Evolutionary conservation across 1,140 invertebrate genomes (phyloP).

Genomic region (Gonatopus flavifemur): DNA sequence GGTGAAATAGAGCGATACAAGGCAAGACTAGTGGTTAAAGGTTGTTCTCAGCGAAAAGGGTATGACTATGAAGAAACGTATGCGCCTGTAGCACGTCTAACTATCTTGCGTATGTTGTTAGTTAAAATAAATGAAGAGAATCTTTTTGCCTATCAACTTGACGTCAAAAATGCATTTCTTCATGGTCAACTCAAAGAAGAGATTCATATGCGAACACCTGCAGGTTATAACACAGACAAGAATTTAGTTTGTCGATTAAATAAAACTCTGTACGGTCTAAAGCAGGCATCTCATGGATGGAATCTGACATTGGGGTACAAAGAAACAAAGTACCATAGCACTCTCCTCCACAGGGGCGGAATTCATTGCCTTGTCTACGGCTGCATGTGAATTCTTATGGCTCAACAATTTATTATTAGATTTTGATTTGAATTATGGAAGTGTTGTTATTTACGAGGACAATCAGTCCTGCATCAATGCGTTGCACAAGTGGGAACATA

Average conservation of each 20-base stretch:
- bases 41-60: conserved; percentile 21
- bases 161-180: conserved; percentile 40
- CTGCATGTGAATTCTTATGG: too few relatives aligned
- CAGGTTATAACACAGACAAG: too few relatives aligned
- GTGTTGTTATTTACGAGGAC: background rate
- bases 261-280: too few relatives aligned
- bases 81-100: conserved; percentile 25
- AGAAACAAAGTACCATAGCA: too few relatives aligned
- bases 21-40: conserved; percentile 25
- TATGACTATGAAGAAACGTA: conserved; percentile 3
- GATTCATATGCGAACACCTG: conserved; percentile 47
- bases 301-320: too few relatives aligned
- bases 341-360: too few relatives aligned
- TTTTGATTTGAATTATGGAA: too few relatives aligned
- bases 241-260: too few relatives aligned
- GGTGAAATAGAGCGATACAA: conserved; percentile 25
- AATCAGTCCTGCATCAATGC: background rate
- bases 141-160: conserved; percentile 33
- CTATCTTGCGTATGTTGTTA: conserved; percentile 25
- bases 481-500: conserved; percentile 15
- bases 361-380: too few relatives aligned
- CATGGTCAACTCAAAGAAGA: conserved; percentile 37
- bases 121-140: conserved; percentile 17
- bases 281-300: too few relatives aligned
- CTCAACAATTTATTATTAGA: too few relatives aligned